Percentiles rank a stretch among this genome's conserved stretches.
These are phyloP conservation scores for Larimichthys crocea DNA, from an alignment of 2,113 vertebrate genomes.

Conservation along the genomic window DNA sequence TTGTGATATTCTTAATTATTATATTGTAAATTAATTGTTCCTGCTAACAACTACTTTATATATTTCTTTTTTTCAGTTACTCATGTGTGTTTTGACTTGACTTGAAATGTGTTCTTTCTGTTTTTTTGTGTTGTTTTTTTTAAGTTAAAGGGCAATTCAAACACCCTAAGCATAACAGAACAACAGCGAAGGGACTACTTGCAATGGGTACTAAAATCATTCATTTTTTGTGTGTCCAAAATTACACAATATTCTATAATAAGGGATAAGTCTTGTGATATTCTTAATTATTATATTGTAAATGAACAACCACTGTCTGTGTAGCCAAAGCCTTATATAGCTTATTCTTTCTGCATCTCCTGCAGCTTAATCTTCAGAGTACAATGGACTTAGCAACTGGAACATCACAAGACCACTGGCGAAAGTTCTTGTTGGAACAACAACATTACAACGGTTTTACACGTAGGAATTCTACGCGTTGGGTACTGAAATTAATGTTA, in stretches of 20 bases:
- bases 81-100: neutral
- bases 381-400: too few relatives aligned
- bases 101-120: neutral
- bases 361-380: too few relatives aligned
- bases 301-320: too few relatives aligned
- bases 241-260: neutral
- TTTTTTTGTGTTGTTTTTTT: neutral
- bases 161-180: too few relatives aligned
- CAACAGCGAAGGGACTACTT: too few relatives aligned
- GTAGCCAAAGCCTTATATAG: neutral
- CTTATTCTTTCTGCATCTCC: neutral
- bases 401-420: neutral
- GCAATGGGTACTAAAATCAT: neutral
- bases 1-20: neutral
- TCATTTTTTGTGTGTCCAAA: neutral
- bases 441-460: too few relatives aligned
- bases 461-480: fast-evolving
- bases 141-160: neutral
- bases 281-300: neutral
- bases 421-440: too few relatives aligned
- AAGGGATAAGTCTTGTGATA: neutral
- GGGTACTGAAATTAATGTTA: conserved; percentile 1
- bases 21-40: neutral
- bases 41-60: neutral
- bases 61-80: neutral